Evolutionary conservation across 2,888 invertebrate species (phyloP).

Genomic region (Sphaeridia pumilis): DNA sequence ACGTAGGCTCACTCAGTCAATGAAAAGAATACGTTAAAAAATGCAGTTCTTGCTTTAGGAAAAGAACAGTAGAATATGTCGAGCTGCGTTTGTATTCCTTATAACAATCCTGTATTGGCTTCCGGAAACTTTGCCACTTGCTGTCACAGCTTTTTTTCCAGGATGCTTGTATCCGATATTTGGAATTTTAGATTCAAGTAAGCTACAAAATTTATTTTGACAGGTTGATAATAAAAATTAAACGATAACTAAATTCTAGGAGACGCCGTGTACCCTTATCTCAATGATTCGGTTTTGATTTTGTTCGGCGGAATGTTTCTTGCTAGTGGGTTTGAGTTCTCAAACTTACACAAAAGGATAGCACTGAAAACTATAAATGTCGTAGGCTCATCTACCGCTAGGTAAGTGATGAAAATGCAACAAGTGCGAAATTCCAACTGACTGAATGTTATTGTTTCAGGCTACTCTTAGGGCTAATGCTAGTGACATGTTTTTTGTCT

Average conservation of each 20-base stretch:
- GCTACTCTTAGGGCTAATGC: conserved; percentile 1
- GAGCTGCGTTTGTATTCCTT: neutral
- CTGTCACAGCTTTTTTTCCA: neutral
- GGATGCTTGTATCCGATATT: neutral
- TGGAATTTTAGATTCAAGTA: conserved; percentile 1
- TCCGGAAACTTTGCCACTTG: neutral
- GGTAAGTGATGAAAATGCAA: neutral
- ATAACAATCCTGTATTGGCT: conserved; percentile 1
- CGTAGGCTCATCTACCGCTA: neutral
- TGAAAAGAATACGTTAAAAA: too few species aligned
- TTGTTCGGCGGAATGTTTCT: conserved; percentile 1
- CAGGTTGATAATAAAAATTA: too few species aligned
- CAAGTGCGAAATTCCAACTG: neutral
- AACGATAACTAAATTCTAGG: too few species aligned
- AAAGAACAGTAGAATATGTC: neutral
- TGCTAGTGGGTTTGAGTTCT: conserved; percentile 3
- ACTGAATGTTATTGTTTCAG: neutral
- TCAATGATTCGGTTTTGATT: neutral
- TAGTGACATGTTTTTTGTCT: neutral
- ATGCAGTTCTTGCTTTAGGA: too few species aligned
- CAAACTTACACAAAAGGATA: conserved; percentile 2
- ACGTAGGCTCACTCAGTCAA: neutral
- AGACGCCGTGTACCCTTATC: too few species aligned
- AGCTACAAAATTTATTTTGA: neutral
- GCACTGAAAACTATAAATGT: conserved; percentile 1